Evolutionary conservation across 1,140 invertebrate genomes (phyloP), one percentile per base, ranked within the genome.

Genomic region (Rhopalosiphum maidis): DNA sequence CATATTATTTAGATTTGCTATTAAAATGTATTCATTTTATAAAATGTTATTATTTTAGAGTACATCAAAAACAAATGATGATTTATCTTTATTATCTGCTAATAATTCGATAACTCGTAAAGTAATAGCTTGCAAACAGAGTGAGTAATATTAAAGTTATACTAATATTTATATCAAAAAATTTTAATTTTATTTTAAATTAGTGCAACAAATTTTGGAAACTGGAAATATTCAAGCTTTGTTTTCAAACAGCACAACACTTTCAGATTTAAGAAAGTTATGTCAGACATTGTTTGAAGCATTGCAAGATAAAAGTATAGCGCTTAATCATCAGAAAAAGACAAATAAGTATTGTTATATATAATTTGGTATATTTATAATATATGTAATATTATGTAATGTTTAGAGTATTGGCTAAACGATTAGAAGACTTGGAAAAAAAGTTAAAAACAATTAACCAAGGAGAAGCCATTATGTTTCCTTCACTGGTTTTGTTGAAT

Each of bases 261-360:
- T 97, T 93, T 95, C 96, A 30, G 97, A 98, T 95, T 95, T 98
- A 21, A 97, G 97, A 94, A 96, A 96, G 9, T 95, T 98, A 30
- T 97, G 97, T 94, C 95, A 97, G 85, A 97, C 97, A 30, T 95
- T 98, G 23, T 95, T 98, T 93, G 98, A 98, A 95, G 96, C 97
- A 55, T 95, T 98, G 25, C 97, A 97, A 95, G 98, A 98, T 95
- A 98, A 98, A 96, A 97, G 97, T 82, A 95, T 98, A 54, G 97
- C 97, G 23, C 95, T 98, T 8, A 96, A 96, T 86, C 97, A 98
- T 95, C 97, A 98, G 94, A 97, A 97, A 94, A 98, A 98, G 96
- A 97, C 97, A 2, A 98, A 97, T 95, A 97, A 97, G 97, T 96
- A 94, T 94, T 43, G 8, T 43, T 30, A n/a, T 77, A 77, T 37